Conservation (phyloP, 2,113 vertebrate genomes). For the Coregonus clupeaformis region DNA sequence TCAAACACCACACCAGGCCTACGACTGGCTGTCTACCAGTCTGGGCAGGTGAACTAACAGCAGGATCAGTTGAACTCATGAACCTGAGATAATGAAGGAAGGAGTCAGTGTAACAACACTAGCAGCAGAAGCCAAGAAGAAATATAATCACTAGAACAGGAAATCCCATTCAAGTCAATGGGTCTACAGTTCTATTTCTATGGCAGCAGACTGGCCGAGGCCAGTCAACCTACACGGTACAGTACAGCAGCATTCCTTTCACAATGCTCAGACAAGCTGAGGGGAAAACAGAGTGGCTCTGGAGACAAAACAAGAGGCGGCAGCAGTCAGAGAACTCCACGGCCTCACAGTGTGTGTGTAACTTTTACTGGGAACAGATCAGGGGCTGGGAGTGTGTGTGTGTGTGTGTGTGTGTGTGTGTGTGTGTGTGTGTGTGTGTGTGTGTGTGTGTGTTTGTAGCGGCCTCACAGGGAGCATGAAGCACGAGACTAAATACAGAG, state of each 20-base stretch:
- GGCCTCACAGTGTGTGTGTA: neutral
- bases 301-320: neutral
- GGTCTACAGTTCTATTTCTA: no score
- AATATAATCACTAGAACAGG: no score
- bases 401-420: no score
- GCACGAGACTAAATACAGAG: neutral
- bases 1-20: no score
- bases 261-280: constrained; percentile 1
- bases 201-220: neutral
- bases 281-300: neutral
- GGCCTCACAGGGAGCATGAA: neutral
- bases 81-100: neutral
- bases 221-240: neutral
- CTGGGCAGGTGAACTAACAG: no score
- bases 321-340: neutral
- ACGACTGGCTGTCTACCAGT: no score
- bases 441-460: no score
- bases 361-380: no score
- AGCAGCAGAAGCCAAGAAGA: neutral
- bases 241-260: neutral
- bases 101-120: neutral
- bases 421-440: no score
- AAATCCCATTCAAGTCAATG: no score
- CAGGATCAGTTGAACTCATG: no score
- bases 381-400: no score